A percentile compares a stretch with the other conserved stretches of the same genome.
Conservation (phyloP, 2,113 vertebrate genomes). For the Archocentrus centrarchus region DNA sequence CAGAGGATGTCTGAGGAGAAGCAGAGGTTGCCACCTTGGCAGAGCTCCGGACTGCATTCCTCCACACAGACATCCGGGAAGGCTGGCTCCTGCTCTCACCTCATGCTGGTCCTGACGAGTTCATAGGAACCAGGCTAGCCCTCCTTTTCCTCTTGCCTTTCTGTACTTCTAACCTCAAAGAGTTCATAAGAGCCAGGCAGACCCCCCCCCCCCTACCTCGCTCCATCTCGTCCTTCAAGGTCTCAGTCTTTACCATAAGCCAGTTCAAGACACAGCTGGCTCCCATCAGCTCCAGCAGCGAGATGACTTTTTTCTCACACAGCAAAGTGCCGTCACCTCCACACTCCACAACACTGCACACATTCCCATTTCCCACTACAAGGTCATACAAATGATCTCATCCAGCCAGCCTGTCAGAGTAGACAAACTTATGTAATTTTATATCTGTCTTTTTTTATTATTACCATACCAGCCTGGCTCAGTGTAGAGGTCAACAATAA, state of each 20-base stretch:
- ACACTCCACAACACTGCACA: slow-evolving; percentile 15
- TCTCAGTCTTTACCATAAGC: slow-evolving; percentile 33
- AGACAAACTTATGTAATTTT: slow-evolving; percentile 1
- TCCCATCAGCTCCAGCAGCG: slow-evolving; percentile 65
- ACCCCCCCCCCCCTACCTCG: slow-evolving; percentile 24
- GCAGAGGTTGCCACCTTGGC: slow-evolving; percentile 57
- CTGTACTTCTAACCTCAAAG: slow-evolving; percentile 1
- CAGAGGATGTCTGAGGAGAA: slow-evolving; percentile 30
- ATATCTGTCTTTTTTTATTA: background rate
- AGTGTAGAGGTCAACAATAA: background rate
- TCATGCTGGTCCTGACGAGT: slow-evolving; percentile 38
- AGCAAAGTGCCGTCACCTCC: slow-evolving; percentile 44
- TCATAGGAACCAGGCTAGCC: slow-evolving; percentile 40
- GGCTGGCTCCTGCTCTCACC: slow-evolving; percentile 27
- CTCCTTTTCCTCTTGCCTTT: slow-evolving; percentile 12
- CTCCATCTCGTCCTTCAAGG: slow-evolving; percentile 38
- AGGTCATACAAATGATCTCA: slow-evolving; percentile 37
- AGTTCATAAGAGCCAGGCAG: slow-evolving; percentile 39
- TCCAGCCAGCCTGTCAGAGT: background rate
- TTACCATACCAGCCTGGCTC: background rate
- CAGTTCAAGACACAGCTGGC: slow-evolving; percentile 64
- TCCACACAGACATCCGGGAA: slow-evolving; percentile 60
- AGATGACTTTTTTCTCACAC: slow-evolving; percentile 45
- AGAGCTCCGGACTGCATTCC: slow-evolving; percentile 61
- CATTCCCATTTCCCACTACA: slow-evolving; percentile 23